Conservation (phyloP, 2,113 vertebrate species). For the Herpetotheres cachinnans region DNA sequence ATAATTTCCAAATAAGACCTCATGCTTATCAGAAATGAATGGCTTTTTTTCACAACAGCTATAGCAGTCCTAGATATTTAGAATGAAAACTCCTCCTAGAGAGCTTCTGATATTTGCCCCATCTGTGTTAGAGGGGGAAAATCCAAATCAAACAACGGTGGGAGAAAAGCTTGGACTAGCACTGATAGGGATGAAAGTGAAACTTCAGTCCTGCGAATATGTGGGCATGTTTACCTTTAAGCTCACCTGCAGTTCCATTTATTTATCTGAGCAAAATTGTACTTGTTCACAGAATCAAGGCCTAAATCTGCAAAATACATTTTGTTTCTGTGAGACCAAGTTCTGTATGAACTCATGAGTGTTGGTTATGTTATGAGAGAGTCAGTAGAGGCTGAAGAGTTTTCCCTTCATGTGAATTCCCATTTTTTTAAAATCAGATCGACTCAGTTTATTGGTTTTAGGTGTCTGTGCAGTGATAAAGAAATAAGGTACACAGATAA, state of each 20-base stretch:
- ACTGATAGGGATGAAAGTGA: not conserved
- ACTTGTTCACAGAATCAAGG: not conserved
- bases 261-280: not conserved
- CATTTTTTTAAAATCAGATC: not conserved
- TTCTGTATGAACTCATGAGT: not conserved
- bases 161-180: not conserved
- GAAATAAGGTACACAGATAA: not conserved
- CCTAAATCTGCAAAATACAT: not conserved
- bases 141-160: not conserved
- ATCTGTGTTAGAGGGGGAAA: not conserved
- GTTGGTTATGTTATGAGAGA: not conserved
- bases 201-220: not conserved
- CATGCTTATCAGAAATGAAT: not conserved
- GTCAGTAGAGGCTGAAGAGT: not conserved
- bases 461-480: not conserved
- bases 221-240: not conserved
- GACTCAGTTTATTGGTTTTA: not conserved
- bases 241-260: not conserved
- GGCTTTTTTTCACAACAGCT: not conserved
- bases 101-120: not conserved
- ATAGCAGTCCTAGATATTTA: not conserved
- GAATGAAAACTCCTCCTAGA: not conserved
- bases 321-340: not conserved
- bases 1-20: not conserved
- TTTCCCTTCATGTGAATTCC: not conserved